Conservation (phyloP, 1,140 invertebrate species). For the Musca vetustissima region DNA sequence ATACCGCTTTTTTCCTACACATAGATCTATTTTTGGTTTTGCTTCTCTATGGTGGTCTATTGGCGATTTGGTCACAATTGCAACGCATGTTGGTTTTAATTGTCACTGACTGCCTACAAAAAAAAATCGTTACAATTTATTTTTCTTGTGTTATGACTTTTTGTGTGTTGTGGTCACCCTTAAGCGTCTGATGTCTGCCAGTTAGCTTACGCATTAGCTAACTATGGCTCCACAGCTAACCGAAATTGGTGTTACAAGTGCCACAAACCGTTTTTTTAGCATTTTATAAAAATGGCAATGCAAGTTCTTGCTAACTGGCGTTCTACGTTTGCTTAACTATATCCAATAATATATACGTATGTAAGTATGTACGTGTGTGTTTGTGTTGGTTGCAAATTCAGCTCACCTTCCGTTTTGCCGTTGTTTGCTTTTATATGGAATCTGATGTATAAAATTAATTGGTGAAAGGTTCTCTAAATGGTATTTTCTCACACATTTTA, state of each 20-base stretch:
- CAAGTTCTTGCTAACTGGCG: neutral
- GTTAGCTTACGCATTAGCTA: neutral
- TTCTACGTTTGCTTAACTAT: neutral
- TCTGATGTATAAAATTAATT: conserved; percentile 5
- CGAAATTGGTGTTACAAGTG: neutral
- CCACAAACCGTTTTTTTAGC: no score
- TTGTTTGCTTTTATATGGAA: conserved; percentile 8
- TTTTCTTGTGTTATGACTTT: conserved; percentile 11
- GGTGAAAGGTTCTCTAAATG: conserved; percentile 19
- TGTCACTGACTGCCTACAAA: conserved; percentile 17
- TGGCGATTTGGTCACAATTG: neutral
- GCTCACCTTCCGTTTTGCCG: no score
- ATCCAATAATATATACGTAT: neutral
- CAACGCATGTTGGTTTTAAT: conserved; percentile 10
- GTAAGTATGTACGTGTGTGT: no score
- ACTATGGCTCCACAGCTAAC: neutral
- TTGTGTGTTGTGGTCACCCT: neutral
- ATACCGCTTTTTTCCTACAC: neutral
- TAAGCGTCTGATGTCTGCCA: neutral
- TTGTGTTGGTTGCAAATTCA: no score
- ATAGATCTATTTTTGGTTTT: neutral
- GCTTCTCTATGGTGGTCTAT: neutral
- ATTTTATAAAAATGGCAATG: neutral
- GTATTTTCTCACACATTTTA: conserved; percentile 14
- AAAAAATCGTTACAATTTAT: no score